These are phyloP conservation scores for Stigmatopora nigra DNA, from an alignment of 2,113 vertebrate genomes.

Conservation along the genomic window DNA sequence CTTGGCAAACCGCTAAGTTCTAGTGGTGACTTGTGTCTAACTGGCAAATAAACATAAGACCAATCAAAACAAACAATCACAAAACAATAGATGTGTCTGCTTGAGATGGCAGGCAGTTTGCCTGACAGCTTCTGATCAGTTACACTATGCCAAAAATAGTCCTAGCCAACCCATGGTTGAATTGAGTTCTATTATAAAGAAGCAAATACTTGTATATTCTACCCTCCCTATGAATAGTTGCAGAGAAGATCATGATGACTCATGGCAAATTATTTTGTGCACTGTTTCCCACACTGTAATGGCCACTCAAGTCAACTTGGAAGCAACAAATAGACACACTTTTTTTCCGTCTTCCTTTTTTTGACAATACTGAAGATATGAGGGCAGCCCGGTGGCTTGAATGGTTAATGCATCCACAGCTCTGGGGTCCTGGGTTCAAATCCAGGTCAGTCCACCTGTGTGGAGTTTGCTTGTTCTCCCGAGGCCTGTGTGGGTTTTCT, in stretches of 20 bases:
- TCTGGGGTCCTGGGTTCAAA: no score
- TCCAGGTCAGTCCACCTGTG: no score
- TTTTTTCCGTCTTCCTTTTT: conserved; percentile 1
- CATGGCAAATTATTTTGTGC: conserved; percentile 52
- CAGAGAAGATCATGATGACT: conserved; percentile 41
- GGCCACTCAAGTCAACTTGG: conserved; percentile 52
- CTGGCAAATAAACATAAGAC: not conserved
- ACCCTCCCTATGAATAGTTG: conserved; percentile 13
- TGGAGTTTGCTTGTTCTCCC: no score
- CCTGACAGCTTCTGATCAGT: no score
- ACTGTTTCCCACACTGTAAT: conserved; percentile 47
- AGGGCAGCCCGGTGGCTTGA: no score
- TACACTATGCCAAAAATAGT: not conserved
- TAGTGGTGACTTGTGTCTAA: not conserved
- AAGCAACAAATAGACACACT: not conserved
- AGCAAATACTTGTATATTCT: not conserved
- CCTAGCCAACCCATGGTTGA: not conserved
- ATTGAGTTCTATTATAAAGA: not conserved
- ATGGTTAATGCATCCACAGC: no score
- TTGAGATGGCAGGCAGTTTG: not conserved
- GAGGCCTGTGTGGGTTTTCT: no score
- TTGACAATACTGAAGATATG: conserved; percentile 1
- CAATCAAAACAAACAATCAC: not conserved
- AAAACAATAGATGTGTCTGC: not conserved
- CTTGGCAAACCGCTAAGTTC: not conserved